A percentile compares a stretch with the other conserved stretches of the same genome.
Conservation (phyloP, 2,797 vertebrate genomes). For the Gouania willdenowi region DNA sequence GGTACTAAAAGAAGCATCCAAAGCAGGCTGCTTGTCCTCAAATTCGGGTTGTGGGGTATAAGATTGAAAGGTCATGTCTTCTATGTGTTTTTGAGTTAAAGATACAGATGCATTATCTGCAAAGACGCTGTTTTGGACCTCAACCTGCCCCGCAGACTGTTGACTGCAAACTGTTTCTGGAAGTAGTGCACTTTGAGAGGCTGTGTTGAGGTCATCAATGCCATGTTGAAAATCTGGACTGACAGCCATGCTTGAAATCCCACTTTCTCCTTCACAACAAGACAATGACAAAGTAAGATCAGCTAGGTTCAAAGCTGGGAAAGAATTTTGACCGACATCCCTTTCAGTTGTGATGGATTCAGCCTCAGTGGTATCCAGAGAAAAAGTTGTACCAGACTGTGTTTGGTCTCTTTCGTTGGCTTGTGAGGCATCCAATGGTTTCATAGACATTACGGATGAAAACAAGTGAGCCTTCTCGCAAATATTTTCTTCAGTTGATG, state of each 20-base stretch:
- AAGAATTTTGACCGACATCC: not conserved
- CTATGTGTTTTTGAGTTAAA: not conserved
- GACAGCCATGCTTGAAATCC: slow-evolving; percentile 60
- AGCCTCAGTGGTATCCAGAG: not conserved
- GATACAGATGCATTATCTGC: not conserved
- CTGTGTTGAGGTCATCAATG: not conserved
- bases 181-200: not conserved
- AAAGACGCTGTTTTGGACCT: slow-evolving; percentile 1
- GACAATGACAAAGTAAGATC: slow-evolving; percentile 10
- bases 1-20: not conserved
- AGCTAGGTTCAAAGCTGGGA: not conserved
- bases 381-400: not conserved
- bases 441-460: not conserved
- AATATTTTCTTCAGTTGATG: not conserved
- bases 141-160: not conserved
- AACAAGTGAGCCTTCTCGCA: not conserved
- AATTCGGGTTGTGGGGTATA: not conserved
- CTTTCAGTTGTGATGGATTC: not conserved
- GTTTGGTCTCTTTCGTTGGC: slow-evolving; percentile 4
- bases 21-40: not conserved
- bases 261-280: slow-evolving; percentile 42
- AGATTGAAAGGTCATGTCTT: not conserved
- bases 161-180: not conserved
- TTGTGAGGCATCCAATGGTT: not conserved
- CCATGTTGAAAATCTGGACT: slow-evolving; percentile 38